Base-by-base conservation (phyloP, 1,140 invertebrate genomes). In the Galleria mellonella region DNA sequence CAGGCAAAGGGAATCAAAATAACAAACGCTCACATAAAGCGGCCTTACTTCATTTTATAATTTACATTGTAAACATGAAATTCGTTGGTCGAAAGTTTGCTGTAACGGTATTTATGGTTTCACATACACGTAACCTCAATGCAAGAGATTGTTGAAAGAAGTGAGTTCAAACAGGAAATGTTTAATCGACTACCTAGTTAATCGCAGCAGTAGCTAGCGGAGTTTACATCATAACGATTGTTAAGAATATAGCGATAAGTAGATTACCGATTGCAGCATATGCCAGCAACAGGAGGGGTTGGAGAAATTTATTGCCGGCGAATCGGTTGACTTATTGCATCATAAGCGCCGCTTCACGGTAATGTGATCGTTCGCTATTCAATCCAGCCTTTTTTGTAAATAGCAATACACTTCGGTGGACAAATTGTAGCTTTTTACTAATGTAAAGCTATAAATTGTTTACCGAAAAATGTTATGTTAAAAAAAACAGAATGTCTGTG, bases 261-360 rank as follows among this genome's bases (percentile, higher is more conserved):
- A 40, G 29, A 70, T 70, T 68, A 61, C 48, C 41, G 50, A 68
- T 52, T 49, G 63, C 59, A 54, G 55, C 72, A 70, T 76, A 67
- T 74, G 72, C 59, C 47, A 32, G 43, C 51, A 62, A 62, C 58
- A 63, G 53, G 62, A 60, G 64, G 69, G 66, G 61, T 47, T 51
- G 47, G 49, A 28, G 45, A 47, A 66, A 67, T 71, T 66, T 72
- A 72, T 62, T 66, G 56, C 55, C 41, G 47, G 45, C 31, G 46
- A 73, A 63, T 70, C 53, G 49, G 50, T 51, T 47, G 40, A 63
- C 62, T 73, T 72, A 74, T 72, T 72, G 47, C 66, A 66, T 62
- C 62, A 69, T 61, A 54, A 68, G 62, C 62, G 49, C 50, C 50
- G 49, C 53, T 69, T 59, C 54, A 60, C 64, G 53, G 43, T 71